phyloP scores from a whole-genome alignment of 1,140 invertebrate species.

The Harpegnathos saltator region DNA sequence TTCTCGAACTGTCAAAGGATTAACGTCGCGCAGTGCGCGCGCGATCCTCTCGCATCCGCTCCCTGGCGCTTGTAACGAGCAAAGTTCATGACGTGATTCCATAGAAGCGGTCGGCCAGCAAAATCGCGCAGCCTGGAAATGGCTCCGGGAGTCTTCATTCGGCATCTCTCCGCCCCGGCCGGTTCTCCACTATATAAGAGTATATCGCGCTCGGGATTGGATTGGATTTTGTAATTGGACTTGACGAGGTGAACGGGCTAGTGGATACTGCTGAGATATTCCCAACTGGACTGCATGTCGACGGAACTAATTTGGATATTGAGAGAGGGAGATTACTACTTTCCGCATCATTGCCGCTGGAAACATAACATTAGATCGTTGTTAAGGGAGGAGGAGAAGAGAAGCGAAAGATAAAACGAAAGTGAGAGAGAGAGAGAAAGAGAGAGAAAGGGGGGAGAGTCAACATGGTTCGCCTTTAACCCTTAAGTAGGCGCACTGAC shows the following conservation, averaged over 20 bases:
- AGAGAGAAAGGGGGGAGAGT: no score
- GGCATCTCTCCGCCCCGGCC: constrained; percentile 7
- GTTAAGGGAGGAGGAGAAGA: background rate
- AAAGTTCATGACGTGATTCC: constrained; percentile 56
- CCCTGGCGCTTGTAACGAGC: constrained; percentile 43
- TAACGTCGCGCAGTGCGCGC: constrained; percentile 66
- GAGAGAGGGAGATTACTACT: background rate
- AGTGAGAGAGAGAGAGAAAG: no score
- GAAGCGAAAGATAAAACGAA: no score
- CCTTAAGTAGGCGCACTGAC: no score
- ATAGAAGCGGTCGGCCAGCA: constrained; percentile 36
- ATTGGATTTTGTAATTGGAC: constrained; percentile 45
- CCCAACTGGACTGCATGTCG: background rate
- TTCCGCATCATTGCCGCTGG: background rate
- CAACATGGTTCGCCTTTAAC: no score
- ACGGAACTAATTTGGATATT: background rate
- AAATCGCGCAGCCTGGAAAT: constrained; percentile 54
- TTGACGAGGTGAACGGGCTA: constrained; percentile 21
- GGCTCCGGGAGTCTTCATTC: constrained; percentile 45
- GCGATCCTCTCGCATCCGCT: constrained; percentile 48
- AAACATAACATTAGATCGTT: background rate
- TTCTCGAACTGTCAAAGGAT: constrained; percentile 76
- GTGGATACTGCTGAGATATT: background rate
- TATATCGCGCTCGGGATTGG: constrained; percentile 8
- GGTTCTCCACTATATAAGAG: background rate